Percentiles rank a stretch among this genome's conserved stretches.
Evolutionary conservation across 2,797 vertebrate species (phyloP).

Genomic region (Pteronotus mesoamericanus): DNA sequence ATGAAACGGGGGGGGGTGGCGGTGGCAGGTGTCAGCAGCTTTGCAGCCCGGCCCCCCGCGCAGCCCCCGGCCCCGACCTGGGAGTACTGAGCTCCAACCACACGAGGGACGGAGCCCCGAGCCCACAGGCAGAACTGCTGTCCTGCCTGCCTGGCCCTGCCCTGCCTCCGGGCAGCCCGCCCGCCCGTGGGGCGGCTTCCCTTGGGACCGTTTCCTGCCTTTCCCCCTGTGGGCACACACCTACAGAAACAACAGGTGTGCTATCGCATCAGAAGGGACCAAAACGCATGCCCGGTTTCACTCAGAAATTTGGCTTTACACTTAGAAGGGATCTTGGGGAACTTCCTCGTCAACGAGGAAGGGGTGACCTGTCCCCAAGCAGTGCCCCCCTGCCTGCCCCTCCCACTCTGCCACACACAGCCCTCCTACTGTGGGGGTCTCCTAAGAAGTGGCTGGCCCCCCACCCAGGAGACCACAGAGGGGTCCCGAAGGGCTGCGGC

Average conservation of each 20-base stretch:
- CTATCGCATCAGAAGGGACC: not conserved
- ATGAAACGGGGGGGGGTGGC: no score
- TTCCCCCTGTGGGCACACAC: fast-evolving
- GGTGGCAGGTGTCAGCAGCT: not conserved
- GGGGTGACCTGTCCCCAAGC: not conserved
- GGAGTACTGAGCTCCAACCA: fast-evolving
- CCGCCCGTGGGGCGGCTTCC: fast-evolving
- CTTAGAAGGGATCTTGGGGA: fast-evolving
- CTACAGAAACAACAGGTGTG: fast-evolving
- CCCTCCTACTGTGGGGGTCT: not conserved
- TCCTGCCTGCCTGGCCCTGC: not conserved
- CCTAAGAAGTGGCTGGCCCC: not conserved
- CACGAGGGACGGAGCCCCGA: fast-evolving
- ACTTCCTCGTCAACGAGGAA: not conserved
- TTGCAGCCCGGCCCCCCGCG: fast-evolving
- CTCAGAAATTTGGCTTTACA: fast-evolving
- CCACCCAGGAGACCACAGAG: not conserved
- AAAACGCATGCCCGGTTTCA: fast-evolving
- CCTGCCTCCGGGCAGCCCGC: not conserved
- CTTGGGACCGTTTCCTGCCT: not conserved
- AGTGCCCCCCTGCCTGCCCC: not conserved
- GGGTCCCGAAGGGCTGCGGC: not conserved
- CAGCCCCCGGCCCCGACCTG: not conserved
- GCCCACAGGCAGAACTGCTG: fast-evolving
- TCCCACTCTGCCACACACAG: not conserved